Evolutionary conservation across 2,797 vertebrate species (phyloP), one percentile per base, ranked within the genome.

Genomic region (Anisognathus igniventris): DNA sequence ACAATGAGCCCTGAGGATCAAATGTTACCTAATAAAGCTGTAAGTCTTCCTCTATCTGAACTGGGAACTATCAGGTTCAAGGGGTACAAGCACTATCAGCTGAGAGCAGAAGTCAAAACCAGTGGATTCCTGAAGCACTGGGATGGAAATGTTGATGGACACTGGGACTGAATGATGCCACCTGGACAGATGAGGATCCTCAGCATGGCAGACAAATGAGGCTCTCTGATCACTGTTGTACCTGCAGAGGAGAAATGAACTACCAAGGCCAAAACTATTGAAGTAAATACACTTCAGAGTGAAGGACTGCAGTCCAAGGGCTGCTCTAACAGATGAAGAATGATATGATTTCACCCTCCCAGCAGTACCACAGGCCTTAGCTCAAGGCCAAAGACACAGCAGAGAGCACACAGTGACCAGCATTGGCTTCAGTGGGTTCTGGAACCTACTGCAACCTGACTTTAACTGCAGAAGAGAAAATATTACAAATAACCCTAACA

Each of bases 311-410:
- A 66, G 51, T 72, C 65, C 93, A 92, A 86, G 76, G 54, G 50
- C 82, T 78, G 70, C 76, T 95, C 62, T 86, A 92, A 92, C 58
- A 54, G 54, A 92, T 64, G 62, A 92, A 47, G 86, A 95, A 91
- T 74, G 28, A 80, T 35, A 78, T 78, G 79, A 94, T 88, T 93
- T 92, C 93, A 95, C n/a, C 30, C 66, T 95, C 62, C 27, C 57
- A 90, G 47, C 88, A 72, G 50, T 14, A 60, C 90, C 73, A 84
- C 70, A 81, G 50, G 51, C 82, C 47, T 82, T 48, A 66, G 58
- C 76, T 92, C 53, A 51, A 91, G 68, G 82, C 85, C 66, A 92
- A 68, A 95, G 80, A 80, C 58, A 71, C 28, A 68, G 79, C 3
- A 74, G 57, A 86, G 28, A 30, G 20, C 64, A 64, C 60, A 54